phyloP scores from a whole-genome alignment of 2,888 invertebrate genomes.

The Rhamnusium bicolor region DNA sequence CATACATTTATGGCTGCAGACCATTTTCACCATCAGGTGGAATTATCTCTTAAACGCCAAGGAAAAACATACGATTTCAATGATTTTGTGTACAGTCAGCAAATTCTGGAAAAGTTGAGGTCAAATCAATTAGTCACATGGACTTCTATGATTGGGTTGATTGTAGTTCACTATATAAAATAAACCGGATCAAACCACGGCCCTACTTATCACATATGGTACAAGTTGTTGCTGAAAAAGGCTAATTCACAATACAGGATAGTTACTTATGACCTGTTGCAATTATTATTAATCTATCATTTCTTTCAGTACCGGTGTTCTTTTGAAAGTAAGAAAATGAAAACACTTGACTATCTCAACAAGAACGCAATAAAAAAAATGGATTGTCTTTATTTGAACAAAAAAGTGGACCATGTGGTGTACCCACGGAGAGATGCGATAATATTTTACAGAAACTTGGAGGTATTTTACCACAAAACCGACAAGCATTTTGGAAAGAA shows the following conservation, averaged over 20 bases:
- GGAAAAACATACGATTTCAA: conserved; percentile 38
- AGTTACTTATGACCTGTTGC: not conserved
- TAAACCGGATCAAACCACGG: not conserved
- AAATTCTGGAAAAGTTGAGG: conserved; percentile 3
- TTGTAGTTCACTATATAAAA: not conserved
- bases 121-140: not conserved
- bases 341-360: not conserved
- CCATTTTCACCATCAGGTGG: too few relatives aligned
- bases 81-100: conserved; percentile 29
- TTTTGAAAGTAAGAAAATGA: conserved; percentile 2
- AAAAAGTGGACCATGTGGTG: not conserved
- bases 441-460: not conserved
- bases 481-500: conserved; percentile 4
- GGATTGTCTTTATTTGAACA: not conserved
- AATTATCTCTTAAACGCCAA: too few relatives aligned
- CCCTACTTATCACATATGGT: not conserved
- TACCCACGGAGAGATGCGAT: not conserved
- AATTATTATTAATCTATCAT: not conserved
- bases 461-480: not conserved
- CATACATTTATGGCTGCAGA: conserved; percentile 42
- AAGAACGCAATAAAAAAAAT: conserved; percentile 1
- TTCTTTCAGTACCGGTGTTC: conserved; percentile 7
- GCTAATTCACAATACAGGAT: not conserved
- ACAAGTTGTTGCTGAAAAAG: not conserved
- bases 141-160: conserved; percentile 8